A percentile compares a stretch with the other conserved stretches of the same genome.
phyloP scores from a whole-genome alignment of 1,140 invertebrate genomes.

The Oedothorax gibbosus region DNA sequence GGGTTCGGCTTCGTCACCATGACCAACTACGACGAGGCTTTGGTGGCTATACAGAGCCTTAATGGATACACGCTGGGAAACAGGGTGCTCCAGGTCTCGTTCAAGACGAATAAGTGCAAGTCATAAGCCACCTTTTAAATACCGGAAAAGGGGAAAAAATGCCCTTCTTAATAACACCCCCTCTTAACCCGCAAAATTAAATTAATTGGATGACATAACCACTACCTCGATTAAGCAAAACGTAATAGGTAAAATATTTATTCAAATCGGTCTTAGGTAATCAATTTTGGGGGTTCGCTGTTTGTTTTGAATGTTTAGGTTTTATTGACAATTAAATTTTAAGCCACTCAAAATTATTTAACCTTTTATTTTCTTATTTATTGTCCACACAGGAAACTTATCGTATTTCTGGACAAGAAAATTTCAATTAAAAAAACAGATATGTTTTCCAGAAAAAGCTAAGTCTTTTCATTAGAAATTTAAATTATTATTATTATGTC shows the following conservation, averaged over 20 bases:
- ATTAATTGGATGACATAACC: slow-evolving; percentile 18
- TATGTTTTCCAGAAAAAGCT: too few relatives aligned
- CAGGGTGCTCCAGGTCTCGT: slow-evolving; percentile 97
- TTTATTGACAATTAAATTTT: too few relatives aligned
- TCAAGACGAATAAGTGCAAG: slow-evolving; percentile 82
- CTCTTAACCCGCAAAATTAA: neutral
- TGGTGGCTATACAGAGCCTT: slow-evolving; percentile 96
- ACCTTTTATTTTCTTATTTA: too few relatives aligned
- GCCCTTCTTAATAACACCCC: too few relatives aligned
- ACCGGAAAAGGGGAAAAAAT: neutral
- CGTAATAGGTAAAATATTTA: neutral
- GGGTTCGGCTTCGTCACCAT: slow-evolving; percentile 99
- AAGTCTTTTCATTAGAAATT: too few relatives aligned
- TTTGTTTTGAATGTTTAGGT: too few relatives aligned
- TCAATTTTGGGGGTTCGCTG: too few relatives aligned
- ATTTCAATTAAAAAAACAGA: too few relatives aligned
- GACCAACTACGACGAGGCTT: slow-evolving; percentile 99
- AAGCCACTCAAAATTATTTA: too few relatives aligned
- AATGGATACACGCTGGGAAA: slow-evolving; percentile 98
- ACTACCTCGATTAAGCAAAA: slow-evolving; percentile 36
- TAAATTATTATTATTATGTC: too few relatives aligned
- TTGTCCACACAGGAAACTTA: too few relatives aligned
- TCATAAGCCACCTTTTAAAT: slow-evolving; percentile 63
- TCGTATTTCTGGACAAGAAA: too few relatives aligned
- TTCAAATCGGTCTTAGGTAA: neutral